These are phyloP conservation scores for Micromussa lordhowensis DNA, from an alignment of 92 coral and sea anemone species.

Conservation along the genomic window DNA sequence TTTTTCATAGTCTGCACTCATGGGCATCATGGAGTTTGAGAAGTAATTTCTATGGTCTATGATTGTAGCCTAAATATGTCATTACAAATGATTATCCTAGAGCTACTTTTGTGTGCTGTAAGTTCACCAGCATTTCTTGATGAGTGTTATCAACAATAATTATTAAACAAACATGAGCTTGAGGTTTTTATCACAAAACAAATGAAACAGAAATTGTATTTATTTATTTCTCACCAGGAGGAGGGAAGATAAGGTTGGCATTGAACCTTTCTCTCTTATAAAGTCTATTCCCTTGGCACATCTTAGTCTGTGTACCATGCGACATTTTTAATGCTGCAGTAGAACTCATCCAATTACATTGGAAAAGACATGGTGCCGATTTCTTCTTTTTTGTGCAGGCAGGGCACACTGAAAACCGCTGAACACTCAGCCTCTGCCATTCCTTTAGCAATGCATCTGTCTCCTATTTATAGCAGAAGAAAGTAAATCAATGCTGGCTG, in stretches of 20 bases:
- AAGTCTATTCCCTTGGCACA: background rate
- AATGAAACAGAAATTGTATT: too few relatives aligned
- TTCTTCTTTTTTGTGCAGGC: slow-evolving; percentile 57
- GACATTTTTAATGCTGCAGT: slow-evolving; percentile 45
- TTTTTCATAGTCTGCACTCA: too few relatives aligned
- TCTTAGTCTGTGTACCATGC: slow-evolving; percentile 1
- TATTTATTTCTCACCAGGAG: slow-evolving; percentile 33
- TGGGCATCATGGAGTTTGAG: too few relatives aligned
- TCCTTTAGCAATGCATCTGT: slow-evolving; percentile 76
- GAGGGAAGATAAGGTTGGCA: slow-evolving; percentile 34
- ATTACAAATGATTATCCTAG: too few relatives aligned
- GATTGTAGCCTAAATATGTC: too few relatives aligned
- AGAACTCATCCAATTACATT: slow-evolving; percentile 76
- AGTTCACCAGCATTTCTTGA: too few relatives aligned
- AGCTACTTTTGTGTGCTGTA: too few relatives aligned
- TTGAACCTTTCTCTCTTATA: slow-evolving; percentile 26
- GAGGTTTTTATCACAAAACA: too few relatives aligned
- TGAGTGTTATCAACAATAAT: too few relatives aligned
- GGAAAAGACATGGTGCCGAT: slow-evolving; percentile 62
- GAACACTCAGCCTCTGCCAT: slow-evolving; percentile 80
- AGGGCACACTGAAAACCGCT: slow-evolving; percentile 88
- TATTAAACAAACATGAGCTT: too few relatives aligned
- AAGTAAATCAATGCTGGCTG: background rate
- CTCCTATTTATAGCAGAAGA: slow-evolving; percentile 57
- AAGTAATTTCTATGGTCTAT: too few relatives aligned